Conservation (phyloP, 2,888 invertebrate genomes). For the Glaucopsyche alexis region DNA sequence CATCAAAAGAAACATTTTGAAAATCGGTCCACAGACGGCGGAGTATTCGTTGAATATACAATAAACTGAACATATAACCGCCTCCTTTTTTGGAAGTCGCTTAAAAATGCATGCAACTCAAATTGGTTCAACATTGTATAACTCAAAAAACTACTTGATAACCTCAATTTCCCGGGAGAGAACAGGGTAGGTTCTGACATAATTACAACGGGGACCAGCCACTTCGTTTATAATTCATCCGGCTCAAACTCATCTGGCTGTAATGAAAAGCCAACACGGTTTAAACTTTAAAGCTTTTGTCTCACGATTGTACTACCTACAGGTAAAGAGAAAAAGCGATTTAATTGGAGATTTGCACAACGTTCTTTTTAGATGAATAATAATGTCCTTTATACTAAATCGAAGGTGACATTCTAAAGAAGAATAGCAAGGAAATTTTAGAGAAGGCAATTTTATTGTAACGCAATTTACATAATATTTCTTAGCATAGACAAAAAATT, state of each 20-base stretch:
- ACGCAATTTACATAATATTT: too few relatives aligned
- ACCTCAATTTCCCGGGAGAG: not conserved
- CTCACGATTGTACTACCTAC: not conserved
- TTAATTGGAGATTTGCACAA: not conserved
- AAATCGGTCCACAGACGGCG: too few relatives aligned
- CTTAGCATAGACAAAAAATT: too few relatives aligned
- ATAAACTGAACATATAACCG: too few relatives aligned
- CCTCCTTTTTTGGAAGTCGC: too few relatives aligned
- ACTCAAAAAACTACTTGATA: conserved; percentile 14
- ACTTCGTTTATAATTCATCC: conserved; percentile 59
- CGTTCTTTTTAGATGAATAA: too few relatives aligned
- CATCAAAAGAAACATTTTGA: too few relatives aligned
- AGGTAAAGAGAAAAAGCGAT: not conserved
- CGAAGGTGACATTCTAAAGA: too few relatives aligned
- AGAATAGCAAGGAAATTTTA: too few relatives aligned
- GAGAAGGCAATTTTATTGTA: too few relatives aligned
- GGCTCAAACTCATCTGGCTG: conserved; percentile 59
- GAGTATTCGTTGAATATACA: too few relatives aligned
- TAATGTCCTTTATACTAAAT: too few relatives aligned
- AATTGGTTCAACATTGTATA: not conserved
- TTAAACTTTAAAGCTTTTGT: not conserved
- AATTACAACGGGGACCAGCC: conserved; percentile 16
- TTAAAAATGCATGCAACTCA: not conserved
- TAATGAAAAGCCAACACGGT: conserved; percentile 60
- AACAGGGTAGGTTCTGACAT: not conserved